phyloP scores from a whole-genome alignment of 2,888 invertebrate species.

The Himalopsyche kuldschensis region DNA sequence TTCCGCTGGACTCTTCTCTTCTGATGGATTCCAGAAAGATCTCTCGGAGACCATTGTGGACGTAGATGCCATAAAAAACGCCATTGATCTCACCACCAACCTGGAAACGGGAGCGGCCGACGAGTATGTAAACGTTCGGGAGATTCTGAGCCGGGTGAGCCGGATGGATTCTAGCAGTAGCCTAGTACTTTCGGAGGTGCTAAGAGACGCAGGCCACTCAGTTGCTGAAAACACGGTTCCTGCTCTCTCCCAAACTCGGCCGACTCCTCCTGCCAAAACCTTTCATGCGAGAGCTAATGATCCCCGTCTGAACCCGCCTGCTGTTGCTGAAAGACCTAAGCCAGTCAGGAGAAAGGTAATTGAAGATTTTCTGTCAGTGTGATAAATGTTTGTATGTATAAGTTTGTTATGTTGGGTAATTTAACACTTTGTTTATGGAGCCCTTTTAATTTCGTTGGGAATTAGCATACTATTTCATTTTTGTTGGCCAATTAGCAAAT shows the following conservation, averaged over 20 bases:
- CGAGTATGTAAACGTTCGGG: constrained; percentile 56
- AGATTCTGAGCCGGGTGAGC: constrained; percentile 57
- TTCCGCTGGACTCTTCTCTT: neutral
- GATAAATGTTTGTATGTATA: neutral
- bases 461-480: too few relatives aligned
- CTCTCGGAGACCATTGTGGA: constrained; percentile 39
- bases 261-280: constrained; percentile 40
- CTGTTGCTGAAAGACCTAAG: constrained; percentile 53
- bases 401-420: too few relatives aligned
- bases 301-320: constrained; percentile 56
- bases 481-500: too few relatives aligned
- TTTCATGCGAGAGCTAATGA: constrained; percentile 47
- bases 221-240: constrained; percentile 41
- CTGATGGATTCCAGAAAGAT: neutral
- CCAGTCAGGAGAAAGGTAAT: constrained; percentile 59
- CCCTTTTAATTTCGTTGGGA: too few relatives aligned
- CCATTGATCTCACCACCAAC: constrained; percentile 48
- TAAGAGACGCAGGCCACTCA: constrained; percentile 46
- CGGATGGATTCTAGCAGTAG: constrained; percentile 59
- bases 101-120: constrained; percentile 45
- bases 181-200: constrained; percentile 56
- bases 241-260: neutral
- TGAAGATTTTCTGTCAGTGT: neutral
- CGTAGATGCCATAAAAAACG: constrained; percentile 57
- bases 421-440: too few relatives aligned